Evolutionary conservation across 2,797 vertebrate genomes (phyloP), one percentile per base, ranked within the genome.

Genomic region (Myotis findleyi): DNA sequence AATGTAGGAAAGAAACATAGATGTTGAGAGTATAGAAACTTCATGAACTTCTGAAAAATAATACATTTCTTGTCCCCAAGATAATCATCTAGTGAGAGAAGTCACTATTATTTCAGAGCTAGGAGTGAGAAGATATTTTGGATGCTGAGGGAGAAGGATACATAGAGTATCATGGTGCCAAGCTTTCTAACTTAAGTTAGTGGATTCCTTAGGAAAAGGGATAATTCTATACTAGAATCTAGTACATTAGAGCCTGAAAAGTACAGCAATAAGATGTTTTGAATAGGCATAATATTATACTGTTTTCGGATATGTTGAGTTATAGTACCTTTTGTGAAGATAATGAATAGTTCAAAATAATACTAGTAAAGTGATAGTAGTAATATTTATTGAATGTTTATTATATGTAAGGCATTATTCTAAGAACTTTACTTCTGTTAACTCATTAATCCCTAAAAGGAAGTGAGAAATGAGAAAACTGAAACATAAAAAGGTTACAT

Each of bases 321-420:
- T 87, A 73, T 57, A 69, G 30, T 4, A 82, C 11, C 59, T 53
- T 94, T 90, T 86, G 51, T 76, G 53, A 76, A 49, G 12, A 49
- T n/a, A 47, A 77, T 33, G 9, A 66, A 11, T 62, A 75, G 66
- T 96, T 94, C 14, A 69, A 89, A 93, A 57, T 71, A 88, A 79
- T 68, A 57, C 38, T 77, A 77, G 20, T 93, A 71, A 84, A 83
- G 68, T 73, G 23, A 36, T 20, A 72, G 20, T 49, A 87, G 11
- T 68, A 62, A 53, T 80, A n/a, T 18, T 84, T 91, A 80, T 27
- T 92, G 36, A 73, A 76, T 69, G 10, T 7, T 82, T 76, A 36
- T 36, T 33, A 7, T 84, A 59, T 87, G 36, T 53, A 30, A 75
- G 33, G 16, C 33, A 75, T 85, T 93, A 11, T 71, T 82, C 17